Evolutionary conservation across 1,140 invertebrate species (phyloP).

Genomic region (Leucophenga varia): DNA sequence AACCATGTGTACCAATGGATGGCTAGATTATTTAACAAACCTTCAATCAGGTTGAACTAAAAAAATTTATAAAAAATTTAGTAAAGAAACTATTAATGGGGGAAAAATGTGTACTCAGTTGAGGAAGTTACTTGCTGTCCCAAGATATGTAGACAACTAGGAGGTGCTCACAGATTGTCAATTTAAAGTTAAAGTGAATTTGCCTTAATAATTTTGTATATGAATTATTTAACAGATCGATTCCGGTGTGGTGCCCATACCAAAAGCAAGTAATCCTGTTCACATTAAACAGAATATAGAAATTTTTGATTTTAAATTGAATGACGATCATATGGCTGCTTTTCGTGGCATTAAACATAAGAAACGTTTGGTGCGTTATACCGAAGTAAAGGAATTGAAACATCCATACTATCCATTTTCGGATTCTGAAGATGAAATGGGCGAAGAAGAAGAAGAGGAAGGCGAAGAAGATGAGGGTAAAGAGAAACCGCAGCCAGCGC

Average conservation of each 20-base stretch:
- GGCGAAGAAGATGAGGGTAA: neutral
- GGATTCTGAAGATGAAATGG: neutral
- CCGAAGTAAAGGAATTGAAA: neutral
- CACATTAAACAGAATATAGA: slow-evolving; percentile 73
- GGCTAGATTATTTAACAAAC: too few relatives aligned
- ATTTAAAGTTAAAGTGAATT: too few relatives aligned
- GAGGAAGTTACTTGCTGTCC: too few relatives aligned
- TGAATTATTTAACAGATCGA: too few relatives aligned
- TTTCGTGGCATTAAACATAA: neutral
- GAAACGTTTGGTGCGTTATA: neutral
- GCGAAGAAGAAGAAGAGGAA: neutral
- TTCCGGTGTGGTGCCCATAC: slow-evolving; percentile 72
- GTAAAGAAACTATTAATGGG: too few relatives aligned
- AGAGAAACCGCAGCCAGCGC: neutral
- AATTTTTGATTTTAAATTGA: slow-evolving; percentile 73
- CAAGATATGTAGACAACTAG: too few relatives aligned
- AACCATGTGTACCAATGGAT: too few relatives aligned
- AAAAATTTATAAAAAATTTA: too few relatives aligned
- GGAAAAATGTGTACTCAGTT: too few relatives aligned
- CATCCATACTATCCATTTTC: neutral
- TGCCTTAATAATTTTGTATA: too few relatives aligned
- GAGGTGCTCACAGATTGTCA: too few relatives aligned
- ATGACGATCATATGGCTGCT: slow-evolving; percentile 57
- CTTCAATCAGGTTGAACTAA: too few relatives aligned
- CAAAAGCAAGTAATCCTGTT: slow-evolving; percentile 73